phyloP scores from a whole-genome alignment of 2,888 invertebrate genomes.

The Tubulanus polymorphus region DNA sequence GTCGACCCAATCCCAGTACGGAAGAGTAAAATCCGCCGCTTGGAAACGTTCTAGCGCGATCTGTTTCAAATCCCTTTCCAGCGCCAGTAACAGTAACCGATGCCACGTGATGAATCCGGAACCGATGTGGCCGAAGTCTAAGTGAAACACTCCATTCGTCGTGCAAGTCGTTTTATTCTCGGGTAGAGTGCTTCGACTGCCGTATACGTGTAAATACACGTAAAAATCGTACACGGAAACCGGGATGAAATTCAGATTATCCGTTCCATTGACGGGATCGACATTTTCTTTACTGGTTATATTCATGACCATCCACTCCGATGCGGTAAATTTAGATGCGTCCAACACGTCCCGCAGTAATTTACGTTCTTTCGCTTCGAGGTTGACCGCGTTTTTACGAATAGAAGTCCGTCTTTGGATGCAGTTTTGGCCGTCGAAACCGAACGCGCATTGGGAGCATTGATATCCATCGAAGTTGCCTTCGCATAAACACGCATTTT shows the following conservation, averaged over 20 bases:
- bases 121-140: too few species aligned
- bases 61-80: too few species aligned
- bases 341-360: neutral
- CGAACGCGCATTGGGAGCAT: constrained; percentile 2
- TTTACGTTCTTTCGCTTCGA: neutral
- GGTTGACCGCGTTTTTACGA: constrained; percentile 3
- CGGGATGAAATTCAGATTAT: constrained; percentile 5
- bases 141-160: constrained; percentile 3
- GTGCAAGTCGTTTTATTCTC: neutral
- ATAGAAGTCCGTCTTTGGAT: neutral
- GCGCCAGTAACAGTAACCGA: too few species aligned
- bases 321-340: neutral
- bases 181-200: constrained; percentile 3
- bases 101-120: too few species aligned
- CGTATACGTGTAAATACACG: constrained; percentile 8
- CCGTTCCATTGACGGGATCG: too few species aligned
- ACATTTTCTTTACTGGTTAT: too few species aligned
- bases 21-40: too few species aligned
- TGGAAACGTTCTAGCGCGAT: too few species aligned
- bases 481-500: neutral
- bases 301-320: constrained; percentile 11
- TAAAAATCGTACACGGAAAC: constrained; percentile 8
- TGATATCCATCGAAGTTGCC: constrained; percentile 1
- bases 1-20: constrained; percentile 16
- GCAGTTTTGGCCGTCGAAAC: neutral